phyloP scores from a whole-genome alignment of 2,888 invertebrate genomes.

The Ctenicera cuprea region DNA sequence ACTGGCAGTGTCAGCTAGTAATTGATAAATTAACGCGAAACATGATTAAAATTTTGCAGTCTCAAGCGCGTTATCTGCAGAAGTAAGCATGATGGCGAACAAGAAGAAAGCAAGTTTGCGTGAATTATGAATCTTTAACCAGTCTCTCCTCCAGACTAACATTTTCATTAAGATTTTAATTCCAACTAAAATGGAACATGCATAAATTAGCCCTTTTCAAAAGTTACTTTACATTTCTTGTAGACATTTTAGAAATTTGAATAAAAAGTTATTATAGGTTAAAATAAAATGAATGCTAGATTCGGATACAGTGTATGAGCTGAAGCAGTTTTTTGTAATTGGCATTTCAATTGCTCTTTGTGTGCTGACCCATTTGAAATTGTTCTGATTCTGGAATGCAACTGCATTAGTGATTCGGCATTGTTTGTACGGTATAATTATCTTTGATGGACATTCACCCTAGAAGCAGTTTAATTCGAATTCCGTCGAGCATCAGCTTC shows the following conservation, averaged over 20 bases:
- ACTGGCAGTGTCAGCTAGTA: slow-evolving; percentile 45
- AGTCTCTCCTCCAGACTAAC: slow-evolving; percentile 53
- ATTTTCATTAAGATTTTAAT: slow-evolving; percentile 63
- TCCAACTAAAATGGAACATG: slow-evolving; percentile 60
- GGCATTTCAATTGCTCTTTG: too few relatives aligned
- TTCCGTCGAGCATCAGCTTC: slow-evolving; percentile 33
- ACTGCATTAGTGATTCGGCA: background rate
- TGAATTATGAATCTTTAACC: slow-evolving; percentile 60
- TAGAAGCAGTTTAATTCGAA: slow-evolving; percentile 41
- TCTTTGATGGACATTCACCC: slow-evolving; percentile 38
- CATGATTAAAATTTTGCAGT: slow-evolving; percentile 52
- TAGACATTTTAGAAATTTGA: slow-evolving; percentile 28
- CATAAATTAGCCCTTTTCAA: slow-evolving; percentile 62
- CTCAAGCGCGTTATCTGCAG: slow-evolving; percentile 50
- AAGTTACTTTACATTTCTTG: slow-evolving; percentile 46
- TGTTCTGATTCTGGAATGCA: slow-evolving; percentile 1
- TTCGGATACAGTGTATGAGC: background rate
- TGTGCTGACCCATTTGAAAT: background rate
- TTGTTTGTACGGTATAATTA: slow-evolving; percentile 15
- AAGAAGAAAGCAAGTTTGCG: slow-evolving; percentile 57
- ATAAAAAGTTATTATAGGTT: slow-evolving; percentile 1
- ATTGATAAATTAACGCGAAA: slow-evolving; percentile 58
- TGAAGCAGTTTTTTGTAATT: background rate
- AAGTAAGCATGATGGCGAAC: slow-evolving; percentile 52
- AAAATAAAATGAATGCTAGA: background rate